Evolutionary conservation across 1,140 invertebrate species (phyloP), one percentile per base, ranked within the genome.

Genomic region (Druon quercuslanigerum): DNA sequence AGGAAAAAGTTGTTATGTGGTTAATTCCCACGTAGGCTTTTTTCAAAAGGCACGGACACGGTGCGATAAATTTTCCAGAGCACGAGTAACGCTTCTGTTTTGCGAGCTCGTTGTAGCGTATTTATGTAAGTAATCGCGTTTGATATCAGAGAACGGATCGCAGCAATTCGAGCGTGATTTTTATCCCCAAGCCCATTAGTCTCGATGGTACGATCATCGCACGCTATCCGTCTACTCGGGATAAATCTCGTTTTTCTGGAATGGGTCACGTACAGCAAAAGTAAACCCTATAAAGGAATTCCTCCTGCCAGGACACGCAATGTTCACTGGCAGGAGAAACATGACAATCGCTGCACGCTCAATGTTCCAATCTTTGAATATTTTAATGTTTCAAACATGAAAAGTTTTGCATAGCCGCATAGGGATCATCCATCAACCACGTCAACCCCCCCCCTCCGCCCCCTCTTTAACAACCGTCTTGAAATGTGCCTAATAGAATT

Each of bases 171-270:
- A 57, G 56, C 56, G 56, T 57, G 56, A 57, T 57, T 57, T 57
- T 57, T 57, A 57, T 57, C 56, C 56, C 25, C 20, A 25, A 25
- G 56, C 33, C 56, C 56, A 57, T 57, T 57, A 57, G 51, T 78
- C 72, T 77, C 79, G 70, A 80, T 71, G 77, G 73, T 20, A 17
- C 57, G 51, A 50, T 25, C 60, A 73, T 76, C 80, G 75, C 72
- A 51, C 33, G 72, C 52, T 51, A 80, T 77, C 71, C 78, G 72
- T 77, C 78, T 56, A 75, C 74, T 75, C 13, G 50, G 78, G 60
- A 82, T 82, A 80, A 82, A 82, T 79, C 72, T 78, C 60, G 56
- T 77, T 80, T 72, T 46, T 60, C 72, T 80, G 71, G 66, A 78
- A 79, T 66, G 51, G 50, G 50, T 56, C 71, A 57, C 74, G 46